Base-by-base conservation (phyloP, 2,888 invertebrate species). In the Drosophila tanythrix region DNA sequence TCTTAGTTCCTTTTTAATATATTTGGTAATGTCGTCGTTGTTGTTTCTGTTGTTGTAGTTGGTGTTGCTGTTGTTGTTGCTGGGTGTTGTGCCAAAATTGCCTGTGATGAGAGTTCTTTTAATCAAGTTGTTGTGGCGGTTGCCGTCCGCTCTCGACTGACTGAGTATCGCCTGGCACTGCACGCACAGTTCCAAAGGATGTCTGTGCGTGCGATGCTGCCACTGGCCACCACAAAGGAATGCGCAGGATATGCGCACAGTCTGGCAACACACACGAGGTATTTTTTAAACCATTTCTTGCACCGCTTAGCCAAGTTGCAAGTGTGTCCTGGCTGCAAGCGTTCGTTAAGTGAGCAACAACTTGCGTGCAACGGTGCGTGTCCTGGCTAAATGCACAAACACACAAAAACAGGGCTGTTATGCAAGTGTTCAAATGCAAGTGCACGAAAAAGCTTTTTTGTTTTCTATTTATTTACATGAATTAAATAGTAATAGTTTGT, bases 131-230 rank as follows among this genome's bases (percentile, higher is more conserved):
- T 81, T 78, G 65, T 82, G 82, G 68, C 78, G 78, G 78, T 82
- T 74, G 78, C 52, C 68, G 79, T 78, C 78, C 78, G 78, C 78
- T 78, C 82, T 79, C 78, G 78, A 78, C 78, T 78, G 68, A 73
- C 77, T 70, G 18, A 57, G 35, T 56, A 55, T 62, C 58, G 59
- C 18, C 48, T 55, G 59, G 40, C 69, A 53, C 36, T 71, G 66
- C 71, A 81, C 76, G 76, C 70, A 76, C 58, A 35, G 35, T 53
- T n/a, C 10, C 3, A 43, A 46, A 61, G 52, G 60, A 74, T 59
- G 52, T 51, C 58, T 33, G 57, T 63, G 63, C 57, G 55, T 68
- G 51, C 48, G n/a, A 60, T 52, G 76, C 1, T 76, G 80, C 76
- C 76, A 79, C 46, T 57, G 43, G 2, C 3, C 27, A 29, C 3